A percentile compares a stretch with the other conserved stretches of the same genome.
phyloP scores from a whole-genome alignment of 2,888 invertebrate species.

The Embidobia sp. region DNA sequence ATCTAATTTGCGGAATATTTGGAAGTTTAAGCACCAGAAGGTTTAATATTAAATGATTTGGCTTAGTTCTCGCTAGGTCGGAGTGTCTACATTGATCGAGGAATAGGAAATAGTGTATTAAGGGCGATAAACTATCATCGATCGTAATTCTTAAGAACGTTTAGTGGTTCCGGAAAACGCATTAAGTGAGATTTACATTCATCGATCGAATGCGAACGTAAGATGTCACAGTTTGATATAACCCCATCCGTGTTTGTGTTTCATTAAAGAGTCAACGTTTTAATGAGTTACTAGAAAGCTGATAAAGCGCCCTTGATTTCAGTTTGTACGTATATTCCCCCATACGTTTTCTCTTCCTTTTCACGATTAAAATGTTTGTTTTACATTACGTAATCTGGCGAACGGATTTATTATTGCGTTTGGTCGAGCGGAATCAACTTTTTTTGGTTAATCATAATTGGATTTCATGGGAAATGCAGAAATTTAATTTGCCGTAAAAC shows the following conservation, averaged over 20 bases:
- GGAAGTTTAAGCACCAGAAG: no score
- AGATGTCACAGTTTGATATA: constrained; percentile 36
- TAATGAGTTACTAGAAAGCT: constrained; percentile 20
- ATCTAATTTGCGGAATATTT: no score
- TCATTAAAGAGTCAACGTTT: constrained; percentile 1
- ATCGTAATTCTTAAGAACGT: constrained; percentile 59
- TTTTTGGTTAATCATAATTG: background rate
- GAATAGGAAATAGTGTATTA: constrained; percentile 57
- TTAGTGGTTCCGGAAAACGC: constrained; percentile 52
- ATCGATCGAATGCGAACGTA: constrained; percentile 42
- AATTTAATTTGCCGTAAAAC: background rate
- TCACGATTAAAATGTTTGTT: no score
- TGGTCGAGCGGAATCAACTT: background rate
- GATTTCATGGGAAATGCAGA: constrained; percentile 10
- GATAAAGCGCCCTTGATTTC: constrained; percentile 7
- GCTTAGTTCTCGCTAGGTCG: no score
- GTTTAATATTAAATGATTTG: no score
- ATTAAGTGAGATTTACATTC: constrained; percentile 53
- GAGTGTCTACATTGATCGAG: no score
- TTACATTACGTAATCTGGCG: no score
- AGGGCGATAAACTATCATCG: constrained; percentile 64
- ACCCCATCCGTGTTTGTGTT: constrained; percentile 12
- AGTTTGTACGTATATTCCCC: background rate
- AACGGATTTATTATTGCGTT: no score
- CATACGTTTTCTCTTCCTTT: no score